Evolutionary conservation across 2,888 invertebrate species (phyloP), one percentile per base, ranked within the genome.

Genomic region (Apoda limacodes): DNA sequence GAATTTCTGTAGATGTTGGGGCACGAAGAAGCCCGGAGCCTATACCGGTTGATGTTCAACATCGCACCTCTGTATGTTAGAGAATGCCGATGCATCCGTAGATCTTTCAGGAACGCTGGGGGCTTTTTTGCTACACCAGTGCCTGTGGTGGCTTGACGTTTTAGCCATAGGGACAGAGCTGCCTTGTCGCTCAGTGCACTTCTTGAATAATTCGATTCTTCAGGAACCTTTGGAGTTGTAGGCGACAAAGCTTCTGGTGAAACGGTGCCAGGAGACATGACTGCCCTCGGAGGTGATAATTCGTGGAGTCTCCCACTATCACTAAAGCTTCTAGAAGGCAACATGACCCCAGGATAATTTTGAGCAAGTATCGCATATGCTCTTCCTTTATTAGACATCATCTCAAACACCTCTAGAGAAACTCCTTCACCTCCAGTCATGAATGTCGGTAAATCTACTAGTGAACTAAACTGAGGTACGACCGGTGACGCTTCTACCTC

Each of bases 1-100:
- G 91, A 90, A 61, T 92, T 92, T 43, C 91, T 82, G 60, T 91
- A 92, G 55, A 95, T 92, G 63, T 95, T 93, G 1, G 95, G 95
- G 57, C 95, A 95, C 34, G 94, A 94, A 7, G 91, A 92, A 1
- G 94, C 93, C 39, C 92, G 80, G 28, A 93, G 76, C 25, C 91
- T 81, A 64, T 92, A 92, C 27, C 91, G 75, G 52, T 88, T 90
- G 49, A 93, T 90, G 60, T 92, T 92, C 34, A 93, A 70, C 90
- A 93, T 92, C 1, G 93, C 93, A 12, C 92, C 92, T 39, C 93
- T 82, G 54, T 93, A 92, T 2, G 92, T 92, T 30, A 93, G 75
- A 24, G 91, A 91, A 52, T 90, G 87, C 30, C 92, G 74, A 51
- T 92, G 91, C 40, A 92, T 82, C 34, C 89, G 68, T 41, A 92